phyloP scores from a whole-genome alignment of 1,140 invertebrate genomes.

The Drosophila chauvacae region DNA sequence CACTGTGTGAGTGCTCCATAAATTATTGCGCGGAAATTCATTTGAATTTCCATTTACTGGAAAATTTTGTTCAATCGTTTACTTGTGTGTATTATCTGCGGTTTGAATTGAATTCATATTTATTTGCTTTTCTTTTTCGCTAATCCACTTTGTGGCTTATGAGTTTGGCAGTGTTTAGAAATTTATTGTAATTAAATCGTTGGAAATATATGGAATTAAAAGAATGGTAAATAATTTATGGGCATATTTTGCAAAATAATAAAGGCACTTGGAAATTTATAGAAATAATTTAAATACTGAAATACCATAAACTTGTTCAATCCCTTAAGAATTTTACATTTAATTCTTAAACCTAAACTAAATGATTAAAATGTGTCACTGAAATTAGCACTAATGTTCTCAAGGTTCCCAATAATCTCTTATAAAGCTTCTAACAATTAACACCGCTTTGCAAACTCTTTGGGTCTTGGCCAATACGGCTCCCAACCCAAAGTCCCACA shows the following conservation, averaged over 20 bases:
- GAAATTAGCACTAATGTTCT: neutral
- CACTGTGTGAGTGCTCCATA: constrained; percentile 34
- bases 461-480: constrained; percentile 9
- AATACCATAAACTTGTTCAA: too few relatives aligned
- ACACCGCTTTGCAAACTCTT: neutral
- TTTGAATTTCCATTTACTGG: constrained; percentile 35
- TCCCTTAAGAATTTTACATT: too few relatives aligned
- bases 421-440: neutral
- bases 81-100: constrained; percentile 7
- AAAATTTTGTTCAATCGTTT: constrained; percentile 28
- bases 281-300: too few relatives aligned
- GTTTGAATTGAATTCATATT: constrained; percentile 13
- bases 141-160: constrained; percentile 10
- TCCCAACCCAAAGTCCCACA: constrained; percentile 35
- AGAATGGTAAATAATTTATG: neutral
- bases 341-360: too few relatives aligned
- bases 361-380: neutral
- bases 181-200: neutral
- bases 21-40: constrained; percentile 27
- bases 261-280: too few relatives aligned
- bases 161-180: constrained; percentile 3
- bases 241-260: too few relatives aligned
- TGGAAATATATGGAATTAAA: neutral
- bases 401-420: neutral
- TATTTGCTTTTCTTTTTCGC: neutral